Base-by-base conservation (phyloP, 1,140 invertebrate species). In the Conus betulinus region DNA sequence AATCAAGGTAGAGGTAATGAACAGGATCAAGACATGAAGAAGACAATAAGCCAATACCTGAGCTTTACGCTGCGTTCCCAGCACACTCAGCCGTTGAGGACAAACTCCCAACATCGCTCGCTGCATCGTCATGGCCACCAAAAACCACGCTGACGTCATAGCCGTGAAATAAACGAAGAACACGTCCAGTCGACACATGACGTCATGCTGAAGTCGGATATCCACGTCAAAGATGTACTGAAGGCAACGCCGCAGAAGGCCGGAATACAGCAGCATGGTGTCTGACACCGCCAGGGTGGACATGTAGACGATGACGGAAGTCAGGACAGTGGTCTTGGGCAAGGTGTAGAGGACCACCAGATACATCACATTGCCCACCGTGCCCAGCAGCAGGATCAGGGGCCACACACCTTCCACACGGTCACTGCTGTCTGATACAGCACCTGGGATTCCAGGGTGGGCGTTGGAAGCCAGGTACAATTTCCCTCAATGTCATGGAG, bases 331-430 rank as follows among this genome's bases (percentile, higher is more conserved):
- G 39, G 20, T 11, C 23, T 89, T 52, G 81, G 81, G 51, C 52
- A 85, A 15, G 6, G 67, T 71, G 13, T 5, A 23, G 51, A 92
- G 55, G 4, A 90, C 67, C 27, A 90, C 20, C 20, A 92, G 85
- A 15, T 79, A 87, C 74, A 91, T 53, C 39, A 91, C n/a, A 84
- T 92, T 91, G 6, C 91, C 91, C 8, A 90, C 4, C 1, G 89
- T 90, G n/a, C 91, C 91, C 25, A 92, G 84, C 5, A 90, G n/a
- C 23, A 92, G 60, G 11, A 78, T 13, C 89, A 52, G 1, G 89
- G 89, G 3, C 91, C 90, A n/a, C 82, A 87, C 15, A 51, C 39
- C 79, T 82, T 11, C 79, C 79, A 52, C n/a, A 60, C 57, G 0
- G 8, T 60, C 57, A 60, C 1, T 60, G 57, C n/a, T 15, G 57